phyloP scores from a whole-genome alignment of 37 sponge, comb jelly and placozoan species.

The Cliona cf. orientalis region DNA sequence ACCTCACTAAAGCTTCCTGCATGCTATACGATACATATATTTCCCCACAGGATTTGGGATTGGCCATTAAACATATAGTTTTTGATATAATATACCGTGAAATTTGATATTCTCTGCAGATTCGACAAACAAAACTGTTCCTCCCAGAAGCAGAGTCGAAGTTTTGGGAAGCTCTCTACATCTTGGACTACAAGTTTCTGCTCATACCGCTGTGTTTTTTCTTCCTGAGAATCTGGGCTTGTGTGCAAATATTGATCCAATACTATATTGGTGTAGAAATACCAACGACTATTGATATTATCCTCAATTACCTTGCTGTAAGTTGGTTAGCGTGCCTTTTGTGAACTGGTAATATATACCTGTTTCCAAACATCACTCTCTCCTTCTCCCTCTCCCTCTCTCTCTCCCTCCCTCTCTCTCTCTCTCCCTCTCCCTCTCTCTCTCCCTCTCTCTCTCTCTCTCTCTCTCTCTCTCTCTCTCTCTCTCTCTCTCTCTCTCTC shows the following conservation, averaged over 20 bases:
- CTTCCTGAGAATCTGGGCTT: constrained; percentile 69
- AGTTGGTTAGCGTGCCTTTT: background rate
- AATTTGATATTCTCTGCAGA: background rate
- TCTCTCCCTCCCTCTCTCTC: no score
- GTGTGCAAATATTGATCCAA: constrained; percentile 5
- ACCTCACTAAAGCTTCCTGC: no score
- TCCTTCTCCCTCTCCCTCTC: no score
- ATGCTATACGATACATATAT: no score
- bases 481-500: no score
- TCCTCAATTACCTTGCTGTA: constrained; percentile 22
- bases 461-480: no score
- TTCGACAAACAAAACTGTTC: constrained; percentile 3
- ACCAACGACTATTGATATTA: background rate
- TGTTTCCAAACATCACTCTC: no score
- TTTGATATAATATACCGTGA: no score
- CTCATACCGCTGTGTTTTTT: constrained; percentile 66
- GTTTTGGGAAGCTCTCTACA: constrained; percentile 26
- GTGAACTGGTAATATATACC: background rate
- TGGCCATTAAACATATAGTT: background rate
- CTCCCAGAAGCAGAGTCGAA: background rate
- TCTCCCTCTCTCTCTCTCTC: no score
- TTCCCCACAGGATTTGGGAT: no score
- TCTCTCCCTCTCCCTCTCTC: no score
- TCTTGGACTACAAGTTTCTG: constrained; percentile 66
- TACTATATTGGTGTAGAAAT: constrained; percentile 1